Evolutionary conservation across 2,888 invertebrate species (phyloP).

Genomic region (Deilephila porcellus): DNA sequence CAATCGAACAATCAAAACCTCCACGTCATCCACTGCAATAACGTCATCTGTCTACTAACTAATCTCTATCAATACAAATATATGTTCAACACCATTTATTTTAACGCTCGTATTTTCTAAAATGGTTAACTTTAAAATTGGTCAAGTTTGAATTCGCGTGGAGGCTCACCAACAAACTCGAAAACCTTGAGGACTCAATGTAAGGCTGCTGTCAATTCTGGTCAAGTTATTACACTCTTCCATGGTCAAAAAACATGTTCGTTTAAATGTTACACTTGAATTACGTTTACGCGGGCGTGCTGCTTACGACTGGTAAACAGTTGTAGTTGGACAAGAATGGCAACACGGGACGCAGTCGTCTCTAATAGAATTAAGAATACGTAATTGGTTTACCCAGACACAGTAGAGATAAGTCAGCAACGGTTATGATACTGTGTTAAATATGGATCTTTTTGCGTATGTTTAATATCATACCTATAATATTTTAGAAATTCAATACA

Average conservation of each 20-base stretch:
- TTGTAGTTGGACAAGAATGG: slow-evolving; percentile 45
- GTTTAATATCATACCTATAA: neutral
- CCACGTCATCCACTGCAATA: slow-evolving; percentile 56
- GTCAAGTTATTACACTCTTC: slow-evolving; percentile 54
- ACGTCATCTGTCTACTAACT: slow-evolving; percentile 43
- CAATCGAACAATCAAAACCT: slow-evolving; percentile 61
- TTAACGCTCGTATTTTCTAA: neutral
- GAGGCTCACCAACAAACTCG: slow-evolving; percentile 60
- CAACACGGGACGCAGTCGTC: slow-evolving; percentile 46
- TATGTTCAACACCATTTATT: neutral
- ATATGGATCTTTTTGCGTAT: neutral
- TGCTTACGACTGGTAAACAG: slow-evolving; percentile 30
- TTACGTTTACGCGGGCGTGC: neutral
- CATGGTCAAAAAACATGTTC: slow-evolving; percentile 37
- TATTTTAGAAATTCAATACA: neutral
- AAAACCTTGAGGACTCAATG: slow-evolving; percentile 45
- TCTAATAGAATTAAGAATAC: slow-evolving; percentile 69
- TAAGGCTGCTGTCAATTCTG: slow-evolving; percentile 40
- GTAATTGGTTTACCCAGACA: slow-evolving; percentile 68
- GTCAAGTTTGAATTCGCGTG: neutral
- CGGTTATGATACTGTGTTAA: slow-evolving; percentile 16
- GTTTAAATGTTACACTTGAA: neutral
- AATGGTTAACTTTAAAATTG: neutral
- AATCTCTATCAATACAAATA: neutral
- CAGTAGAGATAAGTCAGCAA: slow-evolving; percentile 31